Base-by-base conservation (phyloP, 2,797 vertebrate genomes). In the Nothura maculosa region DNA sequence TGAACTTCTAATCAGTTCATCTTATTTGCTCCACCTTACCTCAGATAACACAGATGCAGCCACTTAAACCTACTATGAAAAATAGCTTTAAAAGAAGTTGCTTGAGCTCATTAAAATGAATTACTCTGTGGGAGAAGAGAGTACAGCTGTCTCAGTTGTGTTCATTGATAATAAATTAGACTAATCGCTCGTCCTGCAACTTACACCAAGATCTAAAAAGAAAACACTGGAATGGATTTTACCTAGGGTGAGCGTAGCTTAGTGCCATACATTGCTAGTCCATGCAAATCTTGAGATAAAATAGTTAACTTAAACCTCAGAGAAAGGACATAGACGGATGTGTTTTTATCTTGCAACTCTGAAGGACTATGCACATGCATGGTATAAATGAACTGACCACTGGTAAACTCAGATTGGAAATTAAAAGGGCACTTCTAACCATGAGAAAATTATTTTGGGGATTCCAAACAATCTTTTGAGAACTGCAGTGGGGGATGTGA, bases 1-100 rank as follows among this genome's bases (percentile, higher is more conserved):
- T 21, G 52, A 88, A 70, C 32, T 18, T 82, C 73, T 85, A 80
- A 85, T 87, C 72, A 60, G 72, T 84, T 92, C 43, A 84, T 93
- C 68, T 84, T 63, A 66, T 21, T 79, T 67, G 47, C 70, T 90
- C 92, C 68, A 90, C 63, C 79, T 89, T 92, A 92, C 72, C 89
- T 94, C 89, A 92, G 89, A 67, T 27, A 93, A 70, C 25, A 70
- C 32, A 0, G 0, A 57, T 30, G 22, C 12, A 70, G 66, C 58
- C 63, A 66, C 25, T 77, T 40, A 87, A 62, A 45, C 21, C 58
- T 78, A 52, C n/a, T 75, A 68, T 1, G 6, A 82, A 82, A 87
- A 72, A 36, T 5, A 52, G 61, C 70, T 90, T 80, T 69, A 60
- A 66, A 87, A 81, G 24, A 50, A 70, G 38, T 62, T 76, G 79